Evolutionary conservation across 2,113 vertebrate species (phyloP).

Genomic region (Paracanthobrama guichenoti): DNA sequence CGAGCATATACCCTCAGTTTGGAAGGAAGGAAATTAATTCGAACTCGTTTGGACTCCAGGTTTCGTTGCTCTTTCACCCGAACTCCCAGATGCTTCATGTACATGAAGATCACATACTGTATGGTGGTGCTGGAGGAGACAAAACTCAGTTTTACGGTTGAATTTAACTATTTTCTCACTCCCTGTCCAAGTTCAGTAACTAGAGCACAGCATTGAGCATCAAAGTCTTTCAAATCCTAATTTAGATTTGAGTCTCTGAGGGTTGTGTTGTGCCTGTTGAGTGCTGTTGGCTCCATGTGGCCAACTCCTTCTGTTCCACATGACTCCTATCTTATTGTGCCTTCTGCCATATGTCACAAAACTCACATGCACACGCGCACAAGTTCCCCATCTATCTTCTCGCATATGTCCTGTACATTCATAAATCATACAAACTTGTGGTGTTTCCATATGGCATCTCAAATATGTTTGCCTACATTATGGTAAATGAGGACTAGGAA

Average conservation of each 20-base stretch:
- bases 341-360: slow-evolving; percentile 67
- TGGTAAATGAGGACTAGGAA: slow-evolving; percentile 40
- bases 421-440: slow-evolving; percentile 64
- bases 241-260: slow-evolving; percentile 18
- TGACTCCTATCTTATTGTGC: slow-evolving; percentile 56
- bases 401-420: slow-evolving; percentile 42
- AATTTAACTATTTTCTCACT: neutral
- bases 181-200: neutral
- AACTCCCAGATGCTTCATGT: slow-evolving; percentile 96
- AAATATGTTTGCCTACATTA: slow-evolving; percentile 57
- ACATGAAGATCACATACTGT: slow-evolving; percentile 91
- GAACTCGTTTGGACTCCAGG: slow-evolving; percentile 87
- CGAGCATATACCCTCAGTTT: slow-evolving; percentile 86
- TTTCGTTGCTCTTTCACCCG: slow-evolving; percentile 89
- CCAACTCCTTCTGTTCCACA: slow-evolving; percentile 38
- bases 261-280: slow-evolving; percentile 1
- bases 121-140: slow-evolving; percentile 78
- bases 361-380: slow-evolving; percentile 1
- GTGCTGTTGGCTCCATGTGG: slow-evolving; percentile 25
- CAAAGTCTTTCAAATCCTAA: neutral
- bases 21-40: slow-evolving; percentile 87
- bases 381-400: slow-evolving; percentile 41
- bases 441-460: slow-evolving; percentile 69
- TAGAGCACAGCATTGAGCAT: neutral
- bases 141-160: neutral